Evolutionary conservation across 2,888 invertebrate genomes (phyloP).

Genomic region (Caenorhabditis sp.): DNA sequence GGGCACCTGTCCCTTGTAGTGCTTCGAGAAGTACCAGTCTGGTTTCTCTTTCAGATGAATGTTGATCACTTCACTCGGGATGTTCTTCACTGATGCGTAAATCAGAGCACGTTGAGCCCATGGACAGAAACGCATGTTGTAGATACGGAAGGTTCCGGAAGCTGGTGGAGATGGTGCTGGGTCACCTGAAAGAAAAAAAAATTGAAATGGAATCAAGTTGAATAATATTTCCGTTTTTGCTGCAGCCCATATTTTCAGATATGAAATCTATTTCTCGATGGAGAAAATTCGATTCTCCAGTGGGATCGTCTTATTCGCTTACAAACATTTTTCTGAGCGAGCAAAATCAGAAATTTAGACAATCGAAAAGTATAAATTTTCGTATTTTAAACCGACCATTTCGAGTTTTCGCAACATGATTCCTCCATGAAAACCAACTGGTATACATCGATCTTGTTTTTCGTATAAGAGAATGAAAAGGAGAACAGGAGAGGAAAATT

Average conservation of each 20-base stretch:
- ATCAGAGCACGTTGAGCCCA: constrained; percentile 88
- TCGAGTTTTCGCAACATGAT: background rate
- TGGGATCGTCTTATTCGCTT: background rate
- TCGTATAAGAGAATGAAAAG: background rate
- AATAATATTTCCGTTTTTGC: no score
- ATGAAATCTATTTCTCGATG: no score
- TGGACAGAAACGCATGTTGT: constrained; percentile 92
- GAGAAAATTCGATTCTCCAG: background rate
- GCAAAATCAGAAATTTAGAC: no score
- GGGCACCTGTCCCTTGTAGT: constrained; percentile 87
- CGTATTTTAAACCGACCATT: background rate
- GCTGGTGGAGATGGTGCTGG: constrained; percentile 57
- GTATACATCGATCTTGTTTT: background rate
- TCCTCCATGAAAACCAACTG: constrained; percentile 6
- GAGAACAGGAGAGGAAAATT: background rate
- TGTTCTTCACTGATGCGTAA: constrained; percentile 38
- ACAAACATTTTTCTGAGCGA: background rate
- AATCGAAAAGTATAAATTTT: no score
- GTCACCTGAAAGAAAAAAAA: constrained; percentile 39
- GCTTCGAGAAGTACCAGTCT: constrained; percentile 88
- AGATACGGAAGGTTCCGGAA: constrained; percentile 88
- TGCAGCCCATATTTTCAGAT: no score
- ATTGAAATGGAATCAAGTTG: background rate
- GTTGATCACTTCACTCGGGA: constrained; percentile 71
- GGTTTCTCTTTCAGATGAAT: constrained; percentile 86